A percentile compares a stretch with the other conserved stretches of the same genome.
Conservation (phyloP, 64 coral and sea anemone genomes). For the Dendrophyllia cribrosa region DNA sequence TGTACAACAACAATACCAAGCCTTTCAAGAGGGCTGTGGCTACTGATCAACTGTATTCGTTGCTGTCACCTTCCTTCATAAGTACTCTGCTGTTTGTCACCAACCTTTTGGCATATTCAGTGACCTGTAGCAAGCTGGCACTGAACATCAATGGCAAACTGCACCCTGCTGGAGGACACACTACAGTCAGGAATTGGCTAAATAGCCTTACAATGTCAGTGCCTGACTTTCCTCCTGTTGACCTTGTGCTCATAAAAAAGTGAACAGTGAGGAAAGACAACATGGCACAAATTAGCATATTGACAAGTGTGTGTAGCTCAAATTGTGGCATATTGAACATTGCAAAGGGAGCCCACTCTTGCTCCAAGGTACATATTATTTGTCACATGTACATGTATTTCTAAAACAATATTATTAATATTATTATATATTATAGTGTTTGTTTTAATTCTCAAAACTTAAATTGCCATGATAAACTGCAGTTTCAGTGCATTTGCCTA, state of each 20-base stretch:
- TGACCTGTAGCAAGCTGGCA: background rate
- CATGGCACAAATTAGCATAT: too few species aligned
- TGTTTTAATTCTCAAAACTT: too few species aligned
- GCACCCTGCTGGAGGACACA: background rate
- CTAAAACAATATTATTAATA: too few species aligned
- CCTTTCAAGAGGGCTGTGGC: background rate
- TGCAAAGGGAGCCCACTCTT: too few species aligned
- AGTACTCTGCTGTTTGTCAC: conserved; percentile 18
- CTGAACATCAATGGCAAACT: conserved; percentile 23
- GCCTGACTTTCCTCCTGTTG: conserved; percentile 13
- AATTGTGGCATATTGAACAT: too few species aligned
- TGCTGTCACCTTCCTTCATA: conserved; percentile 9
- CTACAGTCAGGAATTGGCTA: conserved; percentile 14
- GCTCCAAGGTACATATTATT: too few species aligned
- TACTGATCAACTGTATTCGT: background rate
- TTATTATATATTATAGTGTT: too few species aligned
- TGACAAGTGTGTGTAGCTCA: conserved; percentile 24
- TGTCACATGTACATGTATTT: too few species aligned
- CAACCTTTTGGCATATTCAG: conserved; percentile 17
- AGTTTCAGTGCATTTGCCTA: too few species aligned
- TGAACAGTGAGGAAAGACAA: background rate
- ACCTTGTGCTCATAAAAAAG: conserved; percentile 28
- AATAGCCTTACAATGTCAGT: conserved; percentile 13
- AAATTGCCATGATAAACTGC: too few species aligned
- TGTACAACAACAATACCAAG: background rate